phyloP scores from a whole-genome alignment of 2,113 vertebrate genomes.

The Felis chaus region DNA sequence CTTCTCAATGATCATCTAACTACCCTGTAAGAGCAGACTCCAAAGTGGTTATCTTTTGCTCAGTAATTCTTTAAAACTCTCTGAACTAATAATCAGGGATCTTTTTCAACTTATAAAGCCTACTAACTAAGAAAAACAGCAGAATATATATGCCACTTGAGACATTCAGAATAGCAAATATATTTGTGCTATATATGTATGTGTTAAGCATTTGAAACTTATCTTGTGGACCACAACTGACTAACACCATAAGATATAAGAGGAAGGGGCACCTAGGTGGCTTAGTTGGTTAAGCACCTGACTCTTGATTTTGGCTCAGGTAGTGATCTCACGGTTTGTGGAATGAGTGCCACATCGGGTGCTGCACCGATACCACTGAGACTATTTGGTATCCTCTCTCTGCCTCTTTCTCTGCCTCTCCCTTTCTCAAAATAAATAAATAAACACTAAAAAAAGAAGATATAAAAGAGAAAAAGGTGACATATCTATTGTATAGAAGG shows the following conservation, averaged over 20 bases:
- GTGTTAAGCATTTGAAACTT: not conserved
- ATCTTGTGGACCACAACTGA: not conserved
- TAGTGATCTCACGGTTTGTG: no score
- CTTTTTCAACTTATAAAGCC: not conserved
- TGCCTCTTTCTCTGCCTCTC: no score
- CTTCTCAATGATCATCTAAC: not conserved
- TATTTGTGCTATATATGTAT: not conserved
- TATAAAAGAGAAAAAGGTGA: not conserved
- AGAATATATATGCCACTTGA: not conserved
- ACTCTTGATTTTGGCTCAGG: no score
- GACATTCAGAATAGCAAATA: not conserved
- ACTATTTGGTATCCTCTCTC: no score
- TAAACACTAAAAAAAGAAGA: not conserved
- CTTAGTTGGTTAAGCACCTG: no score
- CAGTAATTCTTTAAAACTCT: not conserved
- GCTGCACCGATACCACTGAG: no score
- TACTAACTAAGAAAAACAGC: constrained; percentile 6
- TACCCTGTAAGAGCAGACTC: not conserved
- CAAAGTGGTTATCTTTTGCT: not conserved
- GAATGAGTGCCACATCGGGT: no score
- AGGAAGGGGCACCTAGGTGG: not conserved
- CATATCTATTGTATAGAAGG: not conserved
- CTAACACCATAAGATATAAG: not conserved
- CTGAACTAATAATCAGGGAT: not conserved
- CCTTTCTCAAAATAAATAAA: no score